A percentile compares a stretch with the other conserved stretches of the same genome.
Evolutionary conservation across 2,797 vertebrate species (phyloP).

Genomic region (Urophycis tenuis): DNA sequence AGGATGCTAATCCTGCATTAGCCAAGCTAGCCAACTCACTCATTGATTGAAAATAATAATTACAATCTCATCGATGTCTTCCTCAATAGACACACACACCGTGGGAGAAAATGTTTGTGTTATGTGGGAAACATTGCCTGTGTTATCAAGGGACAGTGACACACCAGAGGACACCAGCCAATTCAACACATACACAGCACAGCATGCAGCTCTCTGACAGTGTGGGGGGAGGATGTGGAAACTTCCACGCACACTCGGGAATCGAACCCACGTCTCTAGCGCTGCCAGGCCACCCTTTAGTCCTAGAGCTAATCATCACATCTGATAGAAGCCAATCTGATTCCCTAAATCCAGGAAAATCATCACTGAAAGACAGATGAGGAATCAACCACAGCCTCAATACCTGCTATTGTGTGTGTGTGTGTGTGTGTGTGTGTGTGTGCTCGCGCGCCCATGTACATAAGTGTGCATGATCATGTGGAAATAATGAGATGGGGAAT

Average conservation of each 20-base stretch:
- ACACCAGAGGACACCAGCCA: not conserved
- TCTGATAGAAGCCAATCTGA: not conserved
- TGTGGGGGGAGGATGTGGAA: not conserved
- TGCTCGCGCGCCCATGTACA: constrained; percentile 7
- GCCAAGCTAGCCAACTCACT: not conserved
- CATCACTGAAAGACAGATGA: constrained; percentile 25
- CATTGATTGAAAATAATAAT: not conserved
- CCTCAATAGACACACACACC: not conserved
- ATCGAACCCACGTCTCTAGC: not conserved
- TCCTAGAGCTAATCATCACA: not conserved
- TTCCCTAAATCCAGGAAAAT: not conserved
- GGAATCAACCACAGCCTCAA: not conserved
- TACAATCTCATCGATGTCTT: not conserved
- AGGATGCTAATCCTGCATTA: not conserved
- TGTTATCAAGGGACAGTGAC: not conserved
- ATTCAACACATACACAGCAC: not conserved
- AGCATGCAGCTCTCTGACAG: not conserved
- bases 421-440: not conserved
- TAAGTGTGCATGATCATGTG: constrained; percentile 14
- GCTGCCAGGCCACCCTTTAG: not conserved
- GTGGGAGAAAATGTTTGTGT: not conserved
- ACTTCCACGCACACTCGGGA: not conserved
- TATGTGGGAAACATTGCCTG: not conserved
- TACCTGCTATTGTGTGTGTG: not conserved
- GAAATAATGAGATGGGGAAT: constrained; percentile 55